phyloP scores from a whole-genome alignment of 2,113 vertebrate genomes.

The Phalacrocorax carbo region DNA sequence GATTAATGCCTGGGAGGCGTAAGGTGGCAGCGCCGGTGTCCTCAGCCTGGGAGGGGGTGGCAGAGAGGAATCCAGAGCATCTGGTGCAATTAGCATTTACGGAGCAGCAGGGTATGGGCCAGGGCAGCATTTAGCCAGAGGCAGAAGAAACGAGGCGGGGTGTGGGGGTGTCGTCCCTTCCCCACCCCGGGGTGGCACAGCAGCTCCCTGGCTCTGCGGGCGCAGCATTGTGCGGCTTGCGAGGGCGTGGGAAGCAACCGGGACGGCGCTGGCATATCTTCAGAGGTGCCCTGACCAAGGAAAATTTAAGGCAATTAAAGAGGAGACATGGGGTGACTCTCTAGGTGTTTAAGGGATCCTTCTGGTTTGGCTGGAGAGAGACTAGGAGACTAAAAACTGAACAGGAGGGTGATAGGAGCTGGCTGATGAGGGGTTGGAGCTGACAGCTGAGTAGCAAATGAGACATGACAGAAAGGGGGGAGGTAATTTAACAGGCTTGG shows the following conservation, averaged over 20 bases:
- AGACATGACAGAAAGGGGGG: constrained; percentile 48
- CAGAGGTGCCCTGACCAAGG: background rate
- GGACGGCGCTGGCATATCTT: rapidly evolving
- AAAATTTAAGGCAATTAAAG: background rate
- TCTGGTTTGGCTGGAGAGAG: background rate
- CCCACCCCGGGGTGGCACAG: rapidly evolving
- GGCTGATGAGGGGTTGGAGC: constrained; percentile 15
- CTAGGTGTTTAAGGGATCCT: background rate
- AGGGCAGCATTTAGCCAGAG: background rate
- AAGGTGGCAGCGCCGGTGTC: background rate
- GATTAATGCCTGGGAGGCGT: background rate
- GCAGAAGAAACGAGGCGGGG: background rate
- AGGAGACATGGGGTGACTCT: background rate
- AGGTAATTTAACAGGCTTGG: constrained; percentile 56
- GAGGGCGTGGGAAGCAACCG: rapidly evolving
- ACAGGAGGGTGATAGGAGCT: background rate
- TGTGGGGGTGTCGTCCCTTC: background rate
- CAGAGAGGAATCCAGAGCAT: background rate
- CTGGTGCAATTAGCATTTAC: rapidly evolving
- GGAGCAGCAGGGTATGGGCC: background rate
- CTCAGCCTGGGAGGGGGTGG: background rate
- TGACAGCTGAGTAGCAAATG: constrained; percentile 23
- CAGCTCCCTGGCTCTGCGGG: rapidly evolving
- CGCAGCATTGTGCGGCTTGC: rapidly evolving
- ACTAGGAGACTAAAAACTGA: background rate